Conservation (phyloP, 2,113 vertebrate genomes). For the Cacatua alba region DNA sequence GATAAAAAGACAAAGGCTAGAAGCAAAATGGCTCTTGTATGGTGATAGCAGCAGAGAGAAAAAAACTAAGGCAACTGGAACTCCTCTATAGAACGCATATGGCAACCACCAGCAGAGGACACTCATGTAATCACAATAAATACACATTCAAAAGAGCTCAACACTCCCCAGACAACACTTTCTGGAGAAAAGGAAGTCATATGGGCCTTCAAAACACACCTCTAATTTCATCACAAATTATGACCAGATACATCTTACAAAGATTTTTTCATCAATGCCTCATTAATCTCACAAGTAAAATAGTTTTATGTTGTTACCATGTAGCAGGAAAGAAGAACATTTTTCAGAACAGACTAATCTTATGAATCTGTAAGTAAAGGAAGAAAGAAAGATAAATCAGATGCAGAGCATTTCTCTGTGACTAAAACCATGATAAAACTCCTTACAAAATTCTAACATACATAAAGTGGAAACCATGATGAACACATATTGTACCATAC, state of each 20-base stretch:
- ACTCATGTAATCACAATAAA: neutral
- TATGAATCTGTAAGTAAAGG: neutral
- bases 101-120: neutral
- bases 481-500: neutral
- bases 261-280: neutral
- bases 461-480: neutral
- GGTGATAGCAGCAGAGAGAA: neutral
- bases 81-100: neutral
- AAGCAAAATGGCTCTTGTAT: accelerated
- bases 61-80: neutral
- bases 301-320: neutral
- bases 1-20: neutral
- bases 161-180: neutral
- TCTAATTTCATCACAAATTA: neutral
- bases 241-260: neutral
- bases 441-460: neutral
- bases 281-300: neutral
- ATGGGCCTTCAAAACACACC: neutral
- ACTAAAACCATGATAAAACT: neutral
- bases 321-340: neutral
- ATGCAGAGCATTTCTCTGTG: neutral
- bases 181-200: neutral
- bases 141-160: neutral
- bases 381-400: neutral
- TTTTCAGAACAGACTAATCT: neutral